Percentiles rank a stretch among this genome's conserved stretches.
Conservation (phyloP, 2,797 vertebrate species). For the Sebastes melanostomus region DNA sequence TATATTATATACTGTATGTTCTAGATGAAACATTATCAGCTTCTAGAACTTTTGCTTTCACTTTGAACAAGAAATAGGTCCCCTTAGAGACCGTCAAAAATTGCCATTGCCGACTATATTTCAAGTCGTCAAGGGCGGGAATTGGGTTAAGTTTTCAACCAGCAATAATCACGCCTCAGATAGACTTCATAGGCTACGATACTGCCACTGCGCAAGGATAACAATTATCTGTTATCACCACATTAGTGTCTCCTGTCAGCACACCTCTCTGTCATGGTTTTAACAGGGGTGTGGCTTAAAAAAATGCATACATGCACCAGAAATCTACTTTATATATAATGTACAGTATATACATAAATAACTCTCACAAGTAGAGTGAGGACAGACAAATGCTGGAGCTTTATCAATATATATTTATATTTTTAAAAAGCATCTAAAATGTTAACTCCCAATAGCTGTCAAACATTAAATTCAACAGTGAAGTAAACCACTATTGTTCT, state of each 20-base stretch:
- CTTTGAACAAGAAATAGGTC: background rate
- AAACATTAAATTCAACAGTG: background rate
- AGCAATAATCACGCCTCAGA: constrained; percentile 90
- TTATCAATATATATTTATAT: background rate
- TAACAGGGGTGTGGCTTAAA: no score
- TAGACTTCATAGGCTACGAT: constrained; percentile 68
- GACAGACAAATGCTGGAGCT: background rate
- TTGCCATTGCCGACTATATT: constrained; percentile 89
- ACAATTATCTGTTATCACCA: accelerated
- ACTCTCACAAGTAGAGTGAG: background rate
- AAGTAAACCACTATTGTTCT: background rate
- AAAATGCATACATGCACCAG: background rate
- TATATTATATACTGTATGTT: no score
- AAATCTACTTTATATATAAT: no score
- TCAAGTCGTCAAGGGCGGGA: constrained; percentile 85
- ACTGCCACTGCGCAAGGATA: constrained; percentile 78
- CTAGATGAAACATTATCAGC: no score
- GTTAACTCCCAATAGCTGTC: background rate
- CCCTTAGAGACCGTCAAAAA: constrained; percentile 87
- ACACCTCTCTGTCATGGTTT: background rate
- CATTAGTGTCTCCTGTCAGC: accelerated
- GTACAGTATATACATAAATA: no score
- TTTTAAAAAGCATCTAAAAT: no score
- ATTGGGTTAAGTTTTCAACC: constrained; percentile 91
- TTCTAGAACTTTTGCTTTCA: no score